A percentile compares a stretch with the other conserved stretches of the same genome.
Conservation (phyloP, 2,797 vertebrate species). For the Amblyraja radiata region DNA sequence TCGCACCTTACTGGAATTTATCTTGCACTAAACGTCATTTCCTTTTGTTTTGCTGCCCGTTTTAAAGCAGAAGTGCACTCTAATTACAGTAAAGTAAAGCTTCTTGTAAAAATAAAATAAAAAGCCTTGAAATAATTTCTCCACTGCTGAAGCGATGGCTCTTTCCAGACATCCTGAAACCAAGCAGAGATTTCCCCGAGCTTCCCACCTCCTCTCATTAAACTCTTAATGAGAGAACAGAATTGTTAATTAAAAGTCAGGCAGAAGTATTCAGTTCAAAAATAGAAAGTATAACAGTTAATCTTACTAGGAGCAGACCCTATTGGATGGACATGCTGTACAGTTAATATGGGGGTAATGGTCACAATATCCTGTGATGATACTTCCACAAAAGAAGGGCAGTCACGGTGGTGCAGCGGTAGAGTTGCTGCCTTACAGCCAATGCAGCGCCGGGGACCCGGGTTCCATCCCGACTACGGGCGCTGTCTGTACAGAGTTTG, state of each 20-base stretch:
- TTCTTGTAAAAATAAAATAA: not conserved
- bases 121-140: not conserved
- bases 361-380: not conserved
- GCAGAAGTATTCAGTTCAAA: not conserved
- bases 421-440: no score
- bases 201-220: not conserved
- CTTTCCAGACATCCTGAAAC: not conserved
- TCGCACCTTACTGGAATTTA: no score
- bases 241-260: not conserved
- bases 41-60: not conserved
- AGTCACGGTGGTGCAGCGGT: no score
- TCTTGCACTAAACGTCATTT: not conserved
- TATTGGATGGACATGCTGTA: not conserved
- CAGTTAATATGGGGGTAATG: not conserved
- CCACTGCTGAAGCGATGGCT: no score
- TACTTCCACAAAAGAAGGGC: not conserved
- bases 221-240: not conserved
- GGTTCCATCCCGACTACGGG: no score
- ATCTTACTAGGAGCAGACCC: not conserved
- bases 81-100: constrained; percentile 2
- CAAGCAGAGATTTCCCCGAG: not conserved
- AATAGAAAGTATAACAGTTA: not conserved
- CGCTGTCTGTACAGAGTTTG: no score
- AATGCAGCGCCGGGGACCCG: no score
- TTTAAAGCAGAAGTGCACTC: not conserved